Percentiles rank a stretch among this genome's conserved stretches.
These are phyloP conservation scores for Cosmopolites sordidus DNA, from an alignment of 2,888 invertebrate genomes.

Conservation along the genomic window DNA sequence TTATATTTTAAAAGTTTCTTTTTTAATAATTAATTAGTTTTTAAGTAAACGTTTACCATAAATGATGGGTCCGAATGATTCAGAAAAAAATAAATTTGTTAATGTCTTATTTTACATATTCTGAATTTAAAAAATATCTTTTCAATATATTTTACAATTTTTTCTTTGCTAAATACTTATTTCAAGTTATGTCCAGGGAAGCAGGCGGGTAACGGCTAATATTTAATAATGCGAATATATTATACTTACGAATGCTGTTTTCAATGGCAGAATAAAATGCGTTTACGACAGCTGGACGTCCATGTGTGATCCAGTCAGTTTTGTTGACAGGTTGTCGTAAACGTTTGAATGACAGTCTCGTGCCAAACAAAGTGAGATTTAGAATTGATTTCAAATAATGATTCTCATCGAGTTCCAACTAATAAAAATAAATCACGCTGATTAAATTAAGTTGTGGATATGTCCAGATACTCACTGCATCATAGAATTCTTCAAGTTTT, in stretches of 20 bases:
- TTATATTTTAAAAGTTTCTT: too few relatives aligned
- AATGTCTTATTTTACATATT: too few relatives aligned
- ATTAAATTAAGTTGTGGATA: neutral
- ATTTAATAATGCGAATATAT: too few relatives aligned
- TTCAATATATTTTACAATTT: too few relatives aligned
- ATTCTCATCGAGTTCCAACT: slow-evolving; percentile 68
- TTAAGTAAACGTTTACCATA: too few relatives aligned
- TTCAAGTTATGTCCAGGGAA: too few relatives aligned
- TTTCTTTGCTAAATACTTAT: too few relatives aligned
- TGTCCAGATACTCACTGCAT: slow-evolving; percentile 53
- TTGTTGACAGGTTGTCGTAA: slow-evolving; percentile 76
- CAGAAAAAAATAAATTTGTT: too few relatives aligned
- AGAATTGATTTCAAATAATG: slow-evolving; percentile 72
- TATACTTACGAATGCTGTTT: slow-evolving; percentile 82
- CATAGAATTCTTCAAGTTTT: slow-evolving; percentile 76
- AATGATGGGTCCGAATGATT: too few relatives aligned
- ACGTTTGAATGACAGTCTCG: slow-evolving; percentile 72
- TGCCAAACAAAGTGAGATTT: slow-evolving; percentile 74
- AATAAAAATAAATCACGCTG: slow-evolving; percentile 26
- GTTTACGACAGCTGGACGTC: slow-evolving; percentile 79
- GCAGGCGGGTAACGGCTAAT: too few relatives aligned
- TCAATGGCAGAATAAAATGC: slow-evolving; percentile 83
- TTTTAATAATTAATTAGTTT: too few relatives aligned
- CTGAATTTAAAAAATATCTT: too few relatives aligned
- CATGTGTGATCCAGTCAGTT: slow-evolving; percentile 81